A percentile compares a stretch with the other conserved stretches of the same genome.
These are phyloP conservation scores for Ispidina picta DNA, from an alignment of 2,797 vertebrate genomes.

Conservation along the genomic window DNA sequence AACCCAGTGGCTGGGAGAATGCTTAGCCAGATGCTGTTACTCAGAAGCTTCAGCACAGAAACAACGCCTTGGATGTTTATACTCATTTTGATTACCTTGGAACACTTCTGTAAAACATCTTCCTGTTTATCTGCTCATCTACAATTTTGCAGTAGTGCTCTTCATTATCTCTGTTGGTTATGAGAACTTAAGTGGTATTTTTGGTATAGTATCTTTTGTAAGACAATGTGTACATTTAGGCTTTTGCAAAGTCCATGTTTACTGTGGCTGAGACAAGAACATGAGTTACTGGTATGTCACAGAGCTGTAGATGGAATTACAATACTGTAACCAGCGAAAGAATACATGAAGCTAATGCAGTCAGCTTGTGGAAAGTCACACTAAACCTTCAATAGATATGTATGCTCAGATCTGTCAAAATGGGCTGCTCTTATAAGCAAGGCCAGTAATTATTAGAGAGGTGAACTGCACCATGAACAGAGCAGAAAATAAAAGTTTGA, in stretches of 20 bases:
- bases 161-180: background rate
- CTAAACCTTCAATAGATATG: background rate
- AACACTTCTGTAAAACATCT: background rate
- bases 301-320: background rate
- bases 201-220: background rate
- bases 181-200: slow-evolving; percentile 27
- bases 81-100: background rate
- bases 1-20: background rate
- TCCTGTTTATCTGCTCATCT: slow-evolving; percentile 1
- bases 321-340: background rate
- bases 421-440: background rate
- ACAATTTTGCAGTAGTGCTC: background rate
- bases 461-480: too few species aligned
- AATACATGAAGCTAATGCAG: background rate
- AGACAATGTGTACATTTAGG: background rate
- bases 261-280: background rate
- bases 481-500: background rate
- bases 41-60: background rate
- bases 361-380: background rate
- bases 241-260: background rate
- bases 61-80: background rate
- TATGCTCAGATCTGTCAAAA: background rate
- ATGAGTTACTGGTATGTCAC: background rate
- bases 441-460: background rate
- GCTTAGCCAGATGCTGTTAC: background rate